Evolutionary conservation across 2,113 vertebrate genomes (phyloP).

Genomic region (Vidua macroura): DNA sequence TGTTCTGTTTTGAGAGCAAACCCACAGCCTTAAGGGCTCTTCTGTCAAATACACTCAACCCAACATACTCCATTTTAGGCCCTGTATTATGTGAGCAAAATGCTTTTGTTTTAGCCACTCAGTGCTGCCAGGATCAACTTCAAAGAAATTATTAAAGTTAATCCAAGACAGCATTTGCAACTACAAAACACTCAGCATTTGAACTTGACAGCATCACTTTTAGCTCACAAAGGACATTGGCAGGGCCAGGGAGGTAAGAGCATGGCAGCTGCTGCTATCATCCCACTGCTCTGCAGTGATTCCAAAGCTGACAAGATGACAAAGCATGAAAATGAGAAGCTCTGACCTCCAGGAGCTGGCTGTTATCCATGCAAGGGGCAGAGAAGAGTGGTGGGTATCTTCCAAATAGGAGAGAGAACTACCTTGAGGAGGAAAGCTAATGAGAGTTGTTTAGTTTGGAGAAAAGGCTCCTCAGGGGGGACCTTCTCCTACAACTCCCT

Average conservation of each 20-base stretch:
- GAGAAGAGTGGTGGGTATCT: neutral
- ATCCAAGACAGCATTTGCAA: conserved; percentile 32
- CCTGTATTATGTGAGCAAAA: neutral
- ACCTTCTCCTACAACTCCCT: neutral
- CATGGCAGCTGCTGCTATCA: neutral
- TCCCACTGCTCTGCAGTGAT: neutral
- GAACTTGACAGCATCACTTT: neutral
- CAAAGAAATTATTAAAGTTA: conserved; percentile 44
- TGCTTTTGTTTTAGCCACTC: conserved; percentile 19
- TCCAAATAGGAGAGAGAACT: neutral
- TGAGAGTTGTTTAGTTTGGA: neutral
- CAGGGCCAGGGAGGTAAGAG: neutral
- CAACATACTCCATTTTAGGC: neutral
- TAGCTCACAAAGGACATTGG: neutral
- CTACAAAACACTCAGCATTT: neutral
- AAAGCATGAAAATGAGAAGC: neutral
- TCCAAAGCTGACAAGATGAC: neutral
- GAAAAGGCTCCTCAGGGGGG: neutral
- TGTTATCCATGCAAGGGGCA: neutral
- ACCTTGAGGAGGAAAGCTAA: neutral
- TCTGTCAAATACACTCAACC: conserved; percentile 20
- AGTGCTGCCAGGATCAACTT: conserved; percentile 15
- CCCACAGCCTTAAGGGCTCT: conserved; percentile 49
- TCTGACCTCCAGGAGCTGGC: neutral
- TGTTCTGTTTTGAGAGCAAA: conserved; percentile 57